These are phyloP conservation scores for Nebria brevicollis DNA, from an alignment of 2,888 invertebrate genomes.

Conservation along the genomic window DNA sequence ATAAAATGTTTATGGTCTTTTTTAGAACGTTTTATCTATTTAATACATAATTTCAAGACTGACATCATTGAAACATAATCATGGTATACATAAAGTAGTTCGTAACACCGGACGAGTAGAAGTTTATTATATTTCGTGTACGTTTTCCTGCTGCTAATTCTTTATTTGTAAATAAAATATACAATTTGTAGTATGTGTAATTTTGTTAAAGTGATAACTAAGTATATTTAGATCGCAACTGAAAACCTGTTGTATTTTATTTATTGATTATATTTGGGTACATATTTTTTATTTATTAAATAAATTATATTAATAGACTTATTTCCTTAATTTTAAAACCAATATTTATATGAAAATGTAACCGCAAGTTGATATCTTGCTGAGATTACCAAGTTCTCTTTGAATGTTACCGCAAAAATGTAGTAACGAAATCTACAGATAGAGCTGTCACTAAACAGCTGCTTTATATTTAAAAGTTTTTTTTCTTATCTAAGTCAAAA, in stretches of 20 bases:
- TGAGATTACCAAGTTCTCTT: background rate
- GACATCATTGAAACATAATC: conserved; percentile 28
- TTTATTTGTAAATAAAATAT: background rate
- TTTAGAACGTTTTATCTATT: background rate
- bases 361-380: background rate
- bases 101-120: background rate
- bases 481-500: conserved; percentile 18
- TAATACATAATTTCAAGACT: conserved; percentile 38
- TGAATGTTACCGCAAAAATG: background rate
- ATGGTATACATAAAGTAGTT: conserved; percentile 19
- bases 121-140: background rate
- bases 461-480: conserved; percentile 16
- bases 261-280: conserved; percentile 13
- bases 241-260: conserved; percentile 17
- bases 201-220: conserved; percentile 18
- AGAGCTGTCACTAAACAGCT: conserved; percentile 22
- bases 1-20: background rate
- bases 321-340: background rate
- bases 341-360: background rate
- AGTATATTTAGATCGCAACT: conserved; percentile 8
- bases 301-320: background rate
- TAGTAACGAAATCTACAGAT: background rate
- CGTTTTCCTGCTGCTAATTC: background rate
- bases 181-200: background rate
- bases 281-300: conserved; percentile 15